A percentile compares a stretch with the other conserved stretches of the same genome.
These are phyloP conservation scores for Dorcus parallelipipedus DNA, from an alignment of 2,888 invertebrate genomes.

Conservation along the genomic window DNA sequence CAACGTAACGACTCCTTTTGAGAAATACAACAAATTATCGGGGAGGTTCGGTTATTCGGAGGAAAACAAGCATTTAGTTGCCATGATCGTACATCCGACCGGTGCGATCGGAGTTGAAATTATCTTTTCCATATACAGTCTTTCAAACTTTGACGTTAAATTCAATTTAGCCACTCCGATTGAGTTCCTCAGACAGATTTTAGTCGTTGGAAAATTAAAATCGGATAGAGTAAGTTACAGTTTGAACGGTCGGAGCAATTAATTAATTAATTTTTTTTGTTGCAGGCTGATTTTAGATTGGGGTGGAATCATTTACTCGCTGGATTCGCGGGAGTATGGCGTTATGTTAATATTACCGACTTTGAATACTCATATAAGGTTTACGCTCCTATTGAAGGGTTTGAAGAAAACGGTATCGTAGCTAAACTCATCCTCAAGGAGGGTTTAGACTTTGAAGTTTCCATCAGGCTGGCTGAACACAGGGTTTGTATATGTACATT, in stretches of 20 bases:
- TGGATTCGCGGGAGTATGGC: constrained; percentile 78
- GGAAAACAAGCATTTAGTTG: constrained; percentile 66
- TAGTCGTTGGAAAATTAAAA: constrained; percentile 67
- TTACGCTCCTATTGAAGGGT: constrained; percentile 73
- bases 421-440: constrained; percentile 64
- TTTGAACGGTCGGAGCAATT: constrained; percentile 6
- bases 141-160: constrained; percentile 70
- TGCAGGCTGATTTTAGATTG: constrained; percentile 68
- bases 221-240: constrained; percentile 56
- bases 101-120: constrained; percentile 70
- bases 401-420: constrained; percentile 74
- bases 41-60: constrained; percentile 73
- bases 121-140: constrained; percentile 58
- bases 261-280: constrained; percentile 4
- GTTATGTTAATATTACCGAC: constrained; percentile 63
- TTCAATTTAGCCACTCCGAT: constrained; percentile 72
- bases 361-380: constrained; percentile 76
- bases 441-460: constrained; percentile 67
- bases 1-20: constrained; percentile 72
- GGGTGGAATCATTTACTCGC: constrained; percentile 72
- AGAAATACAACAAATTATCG: constrained; percentile 61
- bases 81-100: constrained; percentile 66
- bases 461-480: constrained; percentile 65
- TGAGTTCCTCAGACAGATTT: constrained; percentile 63
- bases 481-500: constrained; percentile 49